Base-by-base conservation (phyloP, 2,113 vertebrate genomes). In the Rissa tridactyla region DNA sequence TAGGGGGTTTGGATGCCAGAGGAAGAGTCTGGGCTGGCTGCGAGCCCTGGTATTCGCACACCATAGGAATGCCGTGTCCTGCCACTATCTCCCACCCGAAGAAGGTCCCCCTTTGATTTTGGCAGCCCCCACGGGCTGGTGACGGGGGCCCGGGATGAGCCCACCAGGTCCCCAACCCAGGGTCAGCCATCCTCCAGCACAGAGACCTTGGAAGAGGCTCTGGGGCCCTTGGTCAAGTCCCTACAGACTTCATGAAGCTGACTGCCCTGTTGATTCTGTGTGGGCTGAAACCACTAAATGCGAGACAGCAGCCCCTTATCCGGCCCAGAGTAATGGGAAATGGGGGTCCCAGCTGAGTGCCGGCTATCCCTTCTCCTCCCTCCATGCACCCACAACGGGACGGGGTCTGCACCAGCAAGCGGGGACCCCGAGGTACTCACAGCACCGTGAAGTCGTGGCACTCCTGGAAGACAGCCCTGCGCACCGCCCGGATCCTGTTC, bases 361-460 rank as follows among this genome's bases (percentile, higher is more conserved):
- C 5, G 12, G 10, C 36, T 16, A 19, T 36, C 5, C 11, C 38
- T 29, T 10, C 13, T 42, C 49, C 23, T 73, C 17, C 46, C 30
- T n/a, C n/a, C 23, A 9, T 1, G 2, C 3, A 4, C 25, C n/a
- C 1, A 0, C 51, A 29, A 11, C 13, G 42, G n/a, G n/a, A 12
- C 2, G 3, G 52, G 52, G 38, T 23, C 40, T 76, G 32, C 69
- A 34, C 17, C 6, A 27, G 51, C 32, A 40, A 10, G 14, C 2
- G 1, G 60, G 30, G 34, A 11, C 51, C n/a, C 16, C 3, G 3
- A 23, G n/a, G 19, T 77, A 97, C 97, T 98, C 93, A 98, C 97
- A 98, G 83, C 40, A 98, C 97, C 3, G 96, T 97, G 66, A 98
- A 83, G 46, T 94, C 54, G 1, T 3, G 71, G 79, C 97, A 98